Evolutionary conservation across 2,797 vertebrate species (phyloP).

Genomic region (Sparidentex hasta): DNA sequence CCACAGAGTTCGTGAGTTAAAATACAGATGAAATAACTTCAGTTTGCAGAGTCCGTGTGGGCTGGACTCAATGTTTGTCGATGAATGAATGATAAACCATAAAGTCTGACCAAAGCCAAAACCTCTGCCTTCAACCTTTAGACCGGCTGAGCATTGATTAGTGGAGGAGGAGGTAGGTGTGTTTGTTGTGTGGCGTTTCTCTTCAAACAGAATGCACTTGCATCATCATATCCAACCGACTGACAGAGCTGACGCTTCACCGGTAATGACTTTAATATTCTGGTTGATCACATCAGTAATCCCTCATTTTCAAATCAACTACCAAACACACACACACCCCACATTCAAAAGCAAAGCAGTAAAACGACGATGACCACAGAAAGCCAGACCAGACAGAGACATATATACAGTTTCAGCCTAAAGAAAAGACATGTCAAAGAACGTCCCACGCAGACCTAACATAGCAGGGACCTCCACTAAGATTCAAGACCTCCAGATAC

Average conservation of each 20-base stretch:
- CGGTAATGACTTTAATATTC: background rate
- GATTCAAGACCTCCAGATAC: no score
- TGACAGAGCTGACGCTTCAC: background rate
- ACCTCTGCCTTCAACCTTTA: constrained; percentile 72
- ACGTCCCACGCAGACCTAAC: no score
- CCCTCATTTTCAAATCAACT: no score
- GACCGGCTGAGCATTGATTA: constrained; percentile 64
- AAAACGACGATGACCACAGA: no score
- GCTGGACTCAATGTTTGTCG: constrained; percentile 46
- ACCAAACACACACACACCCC: no score
- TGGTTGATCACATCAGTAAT: background rate
- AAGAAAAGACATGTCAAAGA: no score
- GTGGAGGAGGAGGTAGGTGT: constrained; percentile 18
- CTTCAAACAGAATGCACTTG: constrained; percentile 8
- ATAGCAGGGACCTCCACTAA: no score
- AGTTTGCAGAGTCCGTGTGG: background rate
- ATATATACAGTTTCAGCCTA: no score
- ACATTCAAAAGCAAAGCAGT: no score
- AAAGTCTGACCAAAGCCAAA: constrained; percentile 42
- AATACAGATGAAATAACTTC: constrained; percentile 15
- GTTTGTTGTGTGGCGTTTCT: constrained; percentile 36
- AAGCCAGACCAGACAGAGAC: no score
- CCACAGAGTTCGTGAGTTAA: constrained; percentile 16
- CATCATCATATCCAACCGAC: constrained; percentile 2
- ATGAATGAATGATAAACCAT: constrained; percentile 59